These are phyloP conservation scores for Potamarius usumacintae DNA, from an alignment of 2,113 vertebrate genomes.

Conservation along the genomic window DNA sequence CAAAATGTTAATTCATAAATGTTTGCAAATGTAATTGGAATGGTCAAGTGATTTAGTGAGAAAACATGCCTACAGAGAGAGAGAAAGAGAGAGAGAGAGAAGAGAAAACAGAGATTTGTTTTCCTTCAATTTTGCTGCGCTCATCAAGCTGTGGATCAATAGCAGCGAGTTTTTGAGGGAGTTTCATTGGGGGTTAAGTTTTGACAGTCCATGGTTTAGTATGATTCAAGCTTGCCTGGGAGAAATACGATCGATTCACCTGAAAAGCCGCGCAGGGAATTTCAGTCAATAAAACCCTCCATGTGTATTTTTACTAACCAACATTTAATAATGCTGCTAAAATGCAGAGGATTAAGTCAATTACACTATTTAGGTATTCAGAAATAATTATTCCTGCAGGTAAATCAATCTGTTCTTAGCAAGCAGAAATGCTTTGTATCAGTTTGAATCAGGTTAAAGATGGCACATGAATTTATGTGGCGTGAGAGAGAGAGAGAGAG, in stretches of 20 bases:
- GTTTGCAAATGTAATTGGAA: slow-evolving; percentile 23
- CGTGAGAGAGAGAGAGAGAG: background rate
- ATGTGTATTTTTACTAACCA: slow-evolving; percentile 52
- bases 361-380: slow-evolving; percentile 50
- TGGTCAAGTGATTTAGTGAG: background rate
- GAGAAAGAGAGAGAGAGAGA: background rate
- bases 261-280: slow-evolving; percentile 55
- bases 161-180: slow-evolving; percentile 52
- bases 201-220: slow-evolving; percentile 57
- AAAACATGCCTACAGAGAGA: slow-evolving; percentile 1
- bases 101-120: slow-evolving; percentile 42
- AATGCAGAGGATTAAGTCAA: slow-evolving; percentile 52
- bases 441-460: background rate
- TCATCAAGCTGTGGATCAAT: slow-evolving; percentile 55
- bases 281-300: slow-evolving; percentile 52
- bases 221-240: slow-evolving; percentile 58
- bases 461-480: background rate
- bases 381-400: slow-evolving; percentile 21
- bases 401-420: slow-evolving; percentile 19
- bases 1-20: slow-evolving; percentile 34
- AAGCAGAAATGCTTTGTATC: background rate
- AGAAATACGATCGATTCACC: slow-evolving; percentile 55
- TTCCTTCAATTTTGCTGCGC: slow-evolving; percentile 37
- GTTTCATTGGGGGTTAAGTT: slow-evolving; percentile 54
- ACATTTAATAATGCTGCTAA: slow-evolving; percentile 53